These are phyloP conservation scores for Gallirallus australis DNA, from an alignment of 2,797 vertebrate species.

Conservation along the genomic window DNA sequence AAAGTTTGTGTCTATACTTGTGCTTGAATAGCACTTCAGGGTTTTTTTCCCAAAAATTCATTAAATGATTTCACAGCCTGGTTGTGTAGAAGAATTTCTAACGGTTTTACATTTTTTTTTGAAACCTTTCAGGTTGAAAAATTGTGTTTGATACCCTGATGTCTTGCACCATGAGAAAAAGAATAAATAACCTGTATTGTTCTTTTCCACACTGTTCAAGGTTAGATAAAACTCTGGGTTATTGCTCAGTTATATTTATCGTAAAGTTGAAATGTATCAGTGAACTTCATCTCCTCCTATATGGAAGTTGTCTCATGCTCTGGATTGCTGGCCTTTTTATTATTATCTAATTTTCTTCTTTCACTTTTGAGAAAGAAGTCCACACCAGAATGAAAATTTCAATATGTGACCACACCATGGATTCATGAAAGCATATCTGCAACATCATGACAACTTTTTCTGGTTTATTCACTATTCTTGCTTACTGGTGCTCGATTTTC, in stretches of 20 bases:
- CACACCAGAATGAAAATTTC: neutral
- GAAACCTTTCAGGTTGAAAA: neutral
- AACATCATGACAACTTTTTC: neutral
- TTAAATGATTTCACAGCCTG: neutral
- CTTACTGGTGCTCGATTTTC: neutral
- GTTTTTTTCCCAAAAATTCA: neutral
- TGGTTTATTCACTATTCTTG: neutral
- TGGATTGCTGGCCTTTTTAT: neutral
- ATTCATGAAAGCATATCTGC: neutral
- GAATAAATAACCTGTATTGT: neutral
- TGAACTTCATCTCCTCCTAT: neutral
- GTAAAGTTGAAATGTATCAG: neutral
- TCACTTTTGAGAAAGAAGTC: neutral
- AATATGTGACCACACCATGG: accelerated
- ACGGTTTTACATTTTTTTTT: neutral
- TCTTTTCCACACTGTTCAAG: neutral
- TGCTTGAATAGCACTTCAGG: neutral
- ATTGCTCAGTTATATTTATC: neutral
- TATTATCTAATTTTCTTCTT: neutral
- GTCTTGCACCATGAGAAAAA: neutral
- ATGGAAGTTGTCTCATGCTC: neutral
- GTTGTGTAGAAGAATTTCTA: neutral
- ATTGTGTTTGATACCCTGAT: neutral
- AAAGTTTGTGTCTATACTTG: neutral
- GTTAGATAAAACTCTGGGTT: neutral